A percentile compares a stretch with the other conserved stretches of the same genome.
These are phyloP conservation scores for Neodontobutis hainanensis DNA, from an alignment of 2,113 vertebrate species.

Conservation along the genomic window DNA sequence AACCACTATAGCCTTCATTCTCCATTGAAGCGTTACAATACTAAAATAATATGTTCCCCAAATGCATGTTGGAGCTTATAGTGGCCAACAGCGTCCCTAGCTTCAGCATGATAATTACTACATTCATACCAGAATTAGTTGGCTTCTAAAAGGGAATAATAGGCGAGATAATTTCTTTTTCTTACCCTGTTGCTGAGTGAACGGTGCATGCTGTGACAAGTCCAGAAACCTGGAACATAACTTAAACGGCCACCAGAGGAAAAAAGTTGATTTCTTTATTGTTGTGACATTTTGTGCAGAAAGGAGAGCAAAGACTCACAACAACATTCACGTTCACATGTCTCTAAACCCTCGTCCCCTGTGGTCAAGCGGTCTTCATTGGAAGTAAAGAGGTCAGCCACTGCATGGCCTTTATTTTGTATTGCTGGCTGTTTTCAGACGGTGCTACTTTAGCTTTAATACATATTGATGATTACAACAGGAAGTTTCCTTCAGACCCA, in stretches of 20 bases:
- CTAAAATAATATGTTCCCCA: no score
- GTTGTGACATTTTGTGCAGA: conserved; percentile 63
- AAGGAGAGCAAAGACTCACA: conserved; percentile 66
- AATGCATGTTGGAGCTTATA: no score
- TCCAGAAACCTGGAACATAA: neutral
- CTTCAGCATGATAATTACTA: no score
- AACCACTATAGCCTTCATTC: no score
- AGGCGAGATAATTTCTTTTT: neutral
- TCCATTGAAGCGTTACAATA: no score
- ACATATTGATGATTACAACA: conserved; percentile 45
- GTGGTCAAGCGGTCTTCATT: conserved; percentile 33
- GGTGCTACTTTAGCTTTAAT: neutral
- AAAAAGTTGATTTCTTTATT: conserved; percentile 29
- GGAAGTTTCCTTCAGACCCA: conserved; percentile 70
- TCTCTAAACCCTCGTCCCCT: conserved; percentile 18
- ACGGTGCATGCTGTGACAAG: conserved; percentile 49
- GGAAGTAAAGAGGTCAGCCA: conserved; percentile 70
- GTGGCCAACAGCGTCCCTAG: no score
- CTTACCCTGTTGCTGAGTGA: conserved; percentile 25
- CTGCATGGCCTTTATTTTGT: neutral
- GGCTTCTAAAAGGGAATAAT: no score
- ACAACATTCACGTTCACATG: conserved; percentile 32
- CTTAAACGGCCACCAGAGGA: neutral
- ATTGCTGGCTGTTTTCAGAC: neutral
- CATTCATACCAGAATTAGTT: no score